Base-by-base conservation (phyloP, 1,140 invertebrate species). In the Cydia pomonella region DNA sequence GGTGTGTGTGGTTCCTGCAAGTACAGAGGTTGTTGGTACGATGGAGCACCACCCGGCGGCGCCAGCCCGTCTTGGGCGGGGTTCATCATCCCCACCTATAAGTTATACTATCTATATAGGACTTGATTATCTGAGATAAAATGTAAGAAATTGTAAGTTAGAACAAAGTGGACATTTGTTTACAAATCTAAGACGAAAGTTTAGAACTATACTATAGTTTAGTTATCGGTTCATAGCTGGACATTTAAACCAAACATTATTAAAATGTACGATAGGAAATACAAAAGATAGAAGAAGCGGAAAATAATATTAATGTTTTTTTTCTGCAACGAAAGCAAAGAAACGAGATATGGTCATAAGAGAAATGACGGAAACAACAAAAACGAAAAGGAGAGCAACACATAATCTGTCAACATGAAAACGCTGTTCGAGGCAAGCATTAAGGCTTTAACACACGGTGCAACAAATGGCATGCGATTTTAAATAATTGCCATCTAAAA, bases 1-100 rank as follows among this genome's bases (percentile, higher is more conserved):
- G 94, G 94, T 74, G 94, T 94, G 63, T 92, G 90, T 9, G 94
- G 94, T 74, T 94, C 94, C 81, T 94, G 94, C 73, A 96, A 89
- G 82, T 96, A 96, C 25, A 96, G 87, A 25, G 95, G 95, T 86
- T 96, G 95, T 81, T 96, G 95, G 89, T 96, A 96, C 18, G 92
- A 93, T 50, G 92, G 92, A 18, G 92, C 91, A 6, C 95, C 95
- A 5, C 95, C 94, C 75, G 96, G 95, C 62, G 95, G 94, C 59
- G 94, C 94, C 82, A 96, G 87, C 6, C 94, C 95, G 78, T 96
- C 95, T 86, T 95, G 94, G 47, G 95, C 95, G 72, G 94, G 95
- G 81, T 96, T 95, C 89, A 95, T 95, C 87, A 95, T 95, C 63
- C 93, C 93, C 79, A 93, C 93, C 90, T 93, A 69, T 13, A 23